These are phyloP conservation scores for Thomomys bottae DNA, from an alignment of 2,113 vertebrate species.

Conservation along the genomic window DNA sequence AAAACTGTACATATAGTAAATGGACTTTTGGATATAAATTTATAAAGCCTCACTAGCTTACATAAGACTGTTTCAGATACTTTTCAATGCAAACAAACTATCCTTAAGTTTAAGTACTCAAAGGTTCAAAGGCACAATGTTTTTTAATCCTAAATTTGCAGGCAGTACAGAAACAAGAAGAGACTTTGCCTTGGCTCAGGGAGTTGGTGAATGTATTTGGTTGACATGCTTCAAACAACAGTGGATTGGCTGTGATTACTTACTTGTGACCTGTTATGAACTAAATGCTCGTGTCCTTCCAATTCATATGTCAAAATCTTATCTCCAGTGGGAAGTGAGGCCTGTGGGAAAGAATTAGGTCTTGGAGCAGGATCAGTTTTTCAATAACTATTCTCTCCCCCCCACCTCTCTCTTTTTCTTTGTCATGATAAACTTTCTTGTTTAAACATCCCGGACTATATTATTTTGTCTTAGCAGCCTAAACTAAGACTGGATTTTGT, in stretches of 20 bases:
- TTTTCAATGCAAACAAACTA: background rate
- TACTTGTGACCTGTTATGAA: background rate
- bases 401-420: background rate
- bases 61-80: conserved; percentile 11
- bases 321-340: background rate
- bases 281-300: background rate
- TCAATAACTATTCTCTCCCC: background rate
- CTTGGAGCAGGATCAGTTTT: background rate
- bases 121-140: background rate
- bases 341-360: background rate
- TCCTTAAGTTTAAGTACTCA: background rate
- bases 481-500: background rate
- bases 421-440: background rate
- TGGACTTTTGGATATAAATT: background rate
- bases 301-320: background rate
- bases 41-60: background rate
- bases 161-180: background rate
- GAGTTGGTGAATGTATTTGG: background rate
- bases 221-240: background rate
- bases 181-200: background rate
- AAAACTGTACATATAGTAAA: background rate
- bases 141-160: background rate
- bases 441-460: background rate
- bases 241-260: background rate
- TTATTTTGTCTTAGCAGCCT: background rate